Conservation (phyloP, 2,797 vertebrate species). For the Anableps anableps region DNA sequence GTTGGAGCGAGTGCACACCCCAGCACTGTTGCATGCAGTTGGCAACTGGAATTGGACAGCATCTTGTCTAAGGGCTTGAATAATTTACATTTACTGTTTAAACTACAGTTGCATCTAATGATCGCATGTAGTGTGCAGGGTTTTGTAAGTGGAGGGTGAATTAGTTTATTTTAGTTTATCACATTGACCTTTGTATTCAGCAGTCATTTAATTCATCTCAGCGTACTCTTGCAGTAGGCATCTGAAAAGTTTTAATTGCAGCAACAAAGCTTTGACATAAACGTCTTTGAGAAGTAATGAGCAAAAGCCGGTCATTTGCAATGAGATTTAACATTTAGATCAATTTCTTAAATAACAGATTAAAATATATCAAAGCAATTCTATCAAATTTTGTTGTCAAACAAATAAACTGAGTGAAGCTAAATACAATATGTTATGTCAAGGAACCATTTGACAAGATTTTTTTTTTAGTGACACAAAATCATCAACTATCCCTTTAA, state of each 20-base stretch:
- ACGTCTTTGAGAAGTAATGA: not conserved
- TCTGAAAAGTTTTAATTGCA: not conserved
- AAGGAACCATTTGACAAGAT: not conserved
- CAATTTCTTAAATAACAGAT: too few species aligned
- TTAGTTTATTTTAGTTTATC: not conserved
- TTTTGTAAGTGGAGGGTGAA: not conserved
- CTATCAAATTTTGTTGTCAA: not conserved
- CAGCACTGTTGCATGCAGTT: not conserved
- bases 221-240: not conserved
- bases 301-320: not conserved
- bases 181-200: not conserved
- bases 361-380: too few species aligned
- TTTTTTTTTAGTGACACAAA: not conserved
- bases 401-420: not conserved
- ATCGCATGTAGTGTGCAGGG: not conserved
- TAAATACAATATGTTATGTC: not conserved
- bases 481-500: not conserved
- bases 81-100: not conserved
- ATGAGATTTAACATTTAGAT: not conserved
- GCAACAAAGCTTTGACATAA: not conserved
- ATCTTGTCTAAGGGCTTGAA: not conserved
- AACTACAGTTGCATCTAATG: not conserved
- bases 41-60: not conserved
- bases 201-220: not conserved
- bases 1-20: not conserved